Conservation (phyloP, 2,888 invertebrate species). For the Antheraea yamamai region DNA sequence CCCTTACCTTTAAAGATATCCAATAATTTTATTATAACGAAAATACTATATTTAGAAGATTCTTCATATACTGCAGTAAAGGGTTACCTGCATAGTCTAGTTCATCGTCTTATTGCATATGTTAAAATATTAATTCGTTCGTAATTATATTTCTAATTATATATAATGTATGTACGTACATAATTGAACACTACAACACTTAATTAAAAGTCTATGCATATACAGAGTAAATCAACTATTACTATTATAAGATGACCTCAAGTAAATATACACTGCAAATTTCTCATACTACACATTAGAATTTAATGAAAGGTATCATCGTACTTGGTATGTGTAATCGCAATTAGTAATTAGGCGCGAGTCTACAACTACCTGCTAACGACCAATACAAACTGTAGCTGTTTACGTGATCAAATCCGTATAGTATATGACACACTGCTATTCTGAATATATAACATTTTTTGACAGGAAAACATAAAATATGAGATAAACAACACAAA, state of each 20-base stretch:
- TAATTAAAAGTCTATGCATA: not conserved
- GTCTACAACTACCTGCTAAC: constrained; percentile 46
- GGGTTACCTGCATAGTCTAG: too few relatives aligned
- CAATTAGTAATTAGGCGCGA: constrained; percentile 53
- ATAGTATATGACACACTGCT: constrained; percentile 33
- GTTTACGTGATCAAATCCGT: constrained; percentile 55
- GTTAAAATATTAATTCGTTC: too few relatives aligned
- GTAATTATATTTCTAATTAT: too few relatives aligned
- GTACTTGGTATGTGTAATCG: constrained; percentile 29
- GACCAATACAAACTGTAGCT: constrained; percentile 51
- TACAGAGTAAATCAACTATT: not conserved
- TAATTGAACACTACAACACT: too few relatives aligned
- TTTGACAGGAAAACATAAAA: not conserved
- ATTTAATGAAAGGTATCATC: constrained; percentile 15
- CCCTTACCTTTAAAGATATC: too few relatives aligned
- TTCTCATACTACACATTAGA: not conserved
- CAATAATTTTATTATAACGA: too few relatives aligned
- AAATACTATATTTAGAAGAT: too few relatives aligned
- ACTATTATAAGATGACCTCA: not conserved
- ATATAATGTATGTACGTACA: too few relatives aligned
- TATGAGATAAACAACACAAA: too few relatives aligned
- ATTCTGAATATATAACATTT: constrained; percentile 11
- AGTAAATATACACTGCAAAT: not conserved
- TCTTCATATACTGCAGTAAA: too few relatives aligned
- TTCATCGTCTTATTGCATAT: too few relatives aligned